Evolutionary conservation across 2,797 vertebrate species (phyloP).

Genomic region (Cryptoprocta ferox): DNA sequence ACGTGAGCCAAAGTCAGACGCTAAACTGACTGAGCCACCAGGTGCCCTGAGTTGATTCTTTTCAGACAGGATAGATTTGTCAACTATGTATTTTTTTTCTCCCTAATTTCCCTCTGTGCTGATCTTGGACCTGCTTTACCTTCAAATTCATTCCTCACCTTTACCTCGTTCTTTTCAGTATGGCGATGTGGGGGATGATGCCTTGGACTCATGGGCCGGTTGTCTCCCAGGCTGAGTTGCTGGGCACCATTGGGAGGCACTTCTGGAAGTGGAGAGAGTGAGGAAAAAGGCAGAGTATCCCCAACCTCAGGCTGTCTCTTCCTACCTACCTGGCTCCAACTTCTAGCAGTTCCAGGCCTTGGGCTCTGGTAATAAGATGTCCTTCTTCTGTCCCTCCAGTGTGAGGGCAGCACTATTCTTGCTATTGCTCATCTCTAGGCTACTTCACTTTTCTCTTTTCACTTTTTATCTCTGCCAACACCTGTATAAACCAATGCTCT

Average conservation of each 20-base stretch:
- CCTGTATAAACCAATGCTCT: background rate
- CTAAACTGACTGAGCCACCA: background rate
- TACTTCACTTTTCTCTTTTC: background rate
- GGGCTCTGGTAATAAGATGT: background rate
- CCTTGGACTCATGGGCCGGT: background rate
- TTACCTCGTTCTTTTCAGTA: background rate
- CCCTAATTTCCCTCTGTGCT: background rate
- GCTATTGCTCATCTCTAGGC: background rate
- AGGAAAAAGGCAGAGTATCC: background rate
- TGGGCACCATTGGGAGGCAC: background rate
- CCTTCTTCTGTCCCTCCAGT: background rate
- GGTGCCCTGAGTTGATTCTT: background rate
- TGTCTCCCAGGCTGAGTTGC: background rate
- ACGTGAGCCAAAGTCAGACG: too few species aligned
- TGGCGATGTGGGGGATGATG: background rate
- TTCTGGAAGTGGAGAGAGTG: background rate
- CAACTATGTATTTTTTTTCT: background rate
- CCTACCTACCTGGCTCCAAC: background rate
- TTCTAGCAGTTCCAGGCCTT: background rate
- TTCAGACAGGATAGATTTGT: background rate
- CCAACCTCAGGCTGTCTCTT: background rate
- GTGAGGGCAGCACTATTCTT: background rate
- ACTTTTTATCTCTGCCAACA: conserved; percentile 4
- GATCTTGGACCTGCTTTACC: background rate
- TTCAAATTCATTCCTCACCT: background rate